Evolutionary conservation across 2,797 vertebrate genomes (phyloP), one percentile per base, ranked within the genome.

Genomic region (Anguilla megastoma): DNA sequence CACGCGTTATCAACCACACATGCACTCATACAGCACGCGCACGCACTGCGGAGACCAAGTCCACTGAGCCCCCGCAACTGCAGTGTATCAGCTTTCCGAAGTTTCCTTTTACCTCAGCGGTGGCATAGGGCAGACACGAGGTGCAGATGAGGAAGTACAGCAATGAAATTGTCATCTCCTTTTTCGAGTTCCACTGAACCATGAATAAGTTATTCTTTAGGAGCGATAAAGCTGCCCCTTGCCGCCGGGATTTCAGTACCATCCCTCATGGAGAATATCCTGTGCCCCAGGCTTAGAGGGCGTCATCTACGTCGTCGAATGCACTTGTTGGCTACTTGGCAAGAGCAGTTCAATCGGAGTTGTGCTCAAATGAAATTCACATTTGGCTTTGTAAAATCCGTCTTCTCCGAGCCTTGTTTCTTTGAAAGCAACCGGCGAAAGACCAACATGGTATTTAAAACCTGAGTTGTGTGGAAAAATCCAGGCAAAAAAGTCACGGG

Each of bases 101-200:
- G 18, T 79, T 30, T 30, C 2, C 86, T 93, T 95, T 94, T 94
- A 98, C 98, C 97, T 98, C 97, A 90, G 96, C 96, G 91, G 95
- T 93, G 91, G 95, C 94, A 92, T 95, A 94, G 91, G 96, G 94
- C 94, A 97, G 96, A 96, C 95, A 98, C 88, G 95, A 91, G 95
- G 95, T 97, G 94, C 97, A 96, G 95, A 96, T 95, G 90, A 98
- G 95, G 91, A 98, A 95, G 94, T 96, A 96, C 92, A 95, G 97
- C 90, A 97, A 94, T 93, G 96, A 95, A 95, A 96, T 96, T 97
- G 95, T 98, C 98, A 99, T 99, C 97, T 97, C 97, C 97, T 94
- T 94, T 96, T 95, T 94, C 94, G 94, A 92, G 91, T 88, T 94
- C 94, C 94, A 93, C 92, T 94, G 93, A 93, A 92, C 94, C 91